Percentiles rank a stretch among this genome's conserved stretches.
Evolutionary conservation across 2,797 vertebrate species (phyloP).

Genomic region (Merluccius polli): DNA sequence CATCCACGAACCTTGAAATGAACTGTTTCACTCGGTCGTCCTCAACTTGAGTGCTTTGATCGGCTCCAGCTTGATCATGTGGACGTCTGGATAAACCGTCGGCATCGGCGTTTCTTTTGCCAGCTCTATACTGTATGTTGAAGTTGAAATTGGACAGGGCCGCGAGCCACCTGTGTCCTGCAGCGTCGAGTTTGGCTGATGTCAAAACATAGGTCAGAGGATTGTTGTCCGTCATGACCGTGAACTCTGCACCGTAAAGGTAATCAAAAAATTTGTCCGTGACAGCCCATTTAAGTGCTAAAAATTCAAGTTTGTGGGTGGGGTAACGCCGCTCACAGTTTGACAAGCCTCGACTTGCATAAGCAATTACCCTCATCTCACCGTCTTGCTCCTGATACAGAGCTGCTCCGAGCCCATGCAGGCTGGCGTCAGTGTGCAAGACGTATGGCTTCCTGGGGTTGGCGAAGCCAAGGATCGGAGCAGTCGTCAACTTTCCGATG

Average conservation of each 20-base stretch:
- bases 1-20: background rate
- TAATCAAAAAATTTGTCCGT: no score
- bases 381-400: slow-evolving; percentile 15
- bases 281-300: no score
- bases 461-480: no score
- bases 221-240: no score
- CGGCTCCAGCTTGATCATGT: background rate
- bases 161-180: no score
- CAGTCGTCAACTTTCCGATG: no score
- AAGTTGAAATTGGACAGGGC: slow-evolving; percentile 17
- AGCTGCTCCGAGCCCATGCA: background rate
- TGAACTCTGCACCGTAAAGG: no score
- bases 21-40: slow-evolving; percentile 3
- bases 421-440: slow-evolving; percentile 17
- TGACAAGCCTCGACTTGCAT: background rate
- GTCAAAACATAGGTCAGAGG: no score
- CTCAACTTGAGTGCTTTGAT: slow-evolving; percentile 10
- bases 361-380: slow-evolving; percentile 9
- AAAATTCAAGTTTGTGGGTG: no score
- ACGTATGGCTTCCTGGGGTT: no score
- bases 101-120: slow-evolving; percentile 14
- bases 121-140: slow-evolving; percentile 15
- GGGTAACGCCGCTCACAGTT: background rate
- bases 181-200: no score
- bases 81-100: slow-evolving; percentile 22